Evolutionary conservation across 2,888 invertebrate genomes (phyloP), one percentile per base, ranked within the genome.

Genomic region (Meta bourneti): DNA sequence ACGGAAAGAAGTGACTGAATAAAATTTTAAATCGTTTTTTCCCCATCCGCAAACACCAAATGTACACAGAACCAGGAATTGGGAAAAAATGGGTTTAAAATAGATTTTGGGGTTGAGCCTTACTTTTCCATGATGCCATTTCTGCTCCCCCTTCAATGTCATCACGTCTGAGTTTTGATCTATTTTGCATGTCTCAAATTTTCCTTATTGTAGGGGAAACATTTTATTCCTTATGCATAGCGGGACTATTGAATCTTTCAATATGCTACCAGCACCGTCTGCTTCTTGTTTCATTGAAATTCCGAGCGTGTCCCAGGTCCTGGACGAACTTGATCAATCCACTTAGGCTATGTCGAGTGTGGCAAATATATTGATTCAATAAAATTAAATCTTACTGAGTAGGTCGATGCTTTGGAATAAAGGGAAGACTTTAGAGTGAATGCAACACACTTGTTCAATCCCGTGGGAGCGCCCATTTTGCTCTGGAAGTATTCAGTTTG

Each of bases 11-110:
- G 51, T 48, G 20, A 72, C 11, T 7, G 75, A 84, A 84, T 74
- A 54, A 84, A 84, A 84, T 84, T 74, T 84, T 84, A 75, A 84
- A 84, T 84, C 84, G 84, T 75, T 75, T 34, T 61, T 74, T 75
- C 61, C 48, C 34, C 49, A n/a, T 19, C 16, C 54, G 20, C 54
- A 70, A 75, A 75, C 70, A 34, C 51, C 84, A 49, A 72, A 20
- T 52, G 34, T 34, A 79, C 61, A 70, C 9, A 69, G 72, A 52
- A 54, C 54, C 5, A 34, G n/a, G 19, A 49, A 19, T 69, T 70
- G 20, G 34, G 72, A 72, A 80, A 80, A 79, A 80, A 61, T 54
- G 61, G 48, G 80, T 82, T 71, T 82, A 82, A 82, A 82, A 82
- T 82, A 82, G 81, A 82, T 82, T 82, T 80, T 11, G 11, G 61